Base-by-base conservation (phyloP, 2,888 invertebrate genomes). In the Macroteleia sp. region DNA sequence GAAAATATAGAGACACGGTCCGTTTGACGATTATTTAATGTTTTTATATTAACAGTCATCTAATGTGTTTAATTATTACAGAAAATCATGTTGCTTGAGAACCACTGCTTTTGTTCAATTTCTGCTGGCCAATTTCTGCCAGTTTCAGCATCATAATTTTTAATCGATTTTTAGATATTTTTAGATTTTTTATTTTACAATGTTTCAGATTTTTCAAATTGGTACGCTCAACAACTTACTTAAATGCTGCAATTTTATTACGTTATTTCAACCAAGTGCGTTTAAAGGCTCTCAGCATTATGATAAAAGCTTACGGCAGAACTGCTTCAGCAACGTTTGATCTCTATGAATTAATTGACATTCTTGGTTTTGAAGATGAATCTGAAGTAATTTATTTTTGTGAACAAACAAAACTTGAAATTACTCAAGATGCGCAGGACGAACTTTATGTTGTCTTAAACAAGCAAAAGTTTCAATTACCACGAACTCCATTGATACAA, bases 221-320 rank as follows among this genome's bases (percentile, higher is more conserved):
- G 17, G 94, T 98, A 0, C 93, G 93, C 20, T 92, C 94, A 19
- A 95, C 97, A 0, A 94, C 95, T 0, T 98, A 97, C 86, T 92
- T 98, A 69, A 97, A 96, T 88, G 96, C 97, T 0, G 98, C 99
- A 86, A 96, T 99, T 79, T 92, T 99, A 80, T 93, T 98, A 83
- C 93, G 98, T 5, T 99, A 98, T 89, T 98, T 99, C 87, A 95
- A 95, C 67, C 97, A 97, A 90, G 95, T 99, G 0, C 94, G 99
- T 30, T 93, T 94, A 0, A 93, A 94, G 61, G 98, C 97, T 0
- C 90, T 99, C 10, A 93, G 94, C 17, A 94, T 95, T 25, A 95
- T 98, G 66, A 93, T 96, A 1, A 96, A 95, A 89, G 96, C 97
- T 0, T 96, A 95, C 85, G 94, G 95, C 1, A 94, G 95, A 19